Evolutionary conservation across 2,888 invertebrate genomes (phyloP), one percentile per base, ranked within the genome.

Genomic region (Cylloceria caligata): DNA sequence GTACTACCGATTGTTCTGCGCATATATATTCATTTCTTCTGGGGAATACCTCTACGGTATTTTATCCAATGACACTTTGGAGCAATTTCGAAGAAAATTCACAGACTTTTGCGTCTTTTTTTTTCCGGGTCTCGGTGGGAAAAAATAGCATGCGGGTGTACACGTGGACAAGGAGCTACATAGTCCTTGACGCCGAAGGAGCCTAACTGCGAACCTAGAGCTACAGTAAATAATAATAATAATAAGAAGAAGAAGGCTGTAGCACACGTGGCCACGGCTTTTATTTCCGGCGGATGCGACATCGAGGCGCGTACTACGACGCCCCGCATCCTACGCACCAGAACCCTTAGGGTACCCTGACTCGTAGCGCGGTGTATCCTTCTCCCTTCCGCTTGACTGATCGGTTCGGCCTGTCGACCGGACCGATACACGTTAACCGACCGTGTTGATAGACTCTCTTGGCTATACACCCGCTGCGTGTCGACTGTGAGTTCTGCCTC

Each of bases 271-370:
- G 74, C 42, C 55, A 49, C 60, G 52, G 64, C 74, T 81, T 86
- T 88, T 87, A 87, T 88, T 88, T 88, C 88, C 88, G 88, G 88
- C 88, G 87, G 87, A 88, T 85, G 88, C 72, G 81, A 75, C 74
- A 64, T 30, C 30, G 39, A 64, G n/a, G 49, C 34, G 27, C 69
- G 7, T 49, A 60, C 60, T 55, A 65, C 34, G 65, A 71, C 77
- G 62, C 71, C 81, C 78, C 71, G 67, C 72, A 55, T 80, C 71
- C 71, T 52, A 47, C 62, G 27, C 13, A 11, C 34, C 45, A 49
- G 49, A 74, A 78, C 78, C 81, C 71, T 71, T 68, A 42, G 30
- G 16, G 24, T 42, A 7, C 49, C 21, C 65, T n/a, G n/a, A n/a
- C n/a, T 19, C 55, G 57, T 34, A 21, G 47, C 62, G 34, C n/a